Conservation (phyloP, 2,113 vertebrate genomes). For the Sus scrofa region DNA sequence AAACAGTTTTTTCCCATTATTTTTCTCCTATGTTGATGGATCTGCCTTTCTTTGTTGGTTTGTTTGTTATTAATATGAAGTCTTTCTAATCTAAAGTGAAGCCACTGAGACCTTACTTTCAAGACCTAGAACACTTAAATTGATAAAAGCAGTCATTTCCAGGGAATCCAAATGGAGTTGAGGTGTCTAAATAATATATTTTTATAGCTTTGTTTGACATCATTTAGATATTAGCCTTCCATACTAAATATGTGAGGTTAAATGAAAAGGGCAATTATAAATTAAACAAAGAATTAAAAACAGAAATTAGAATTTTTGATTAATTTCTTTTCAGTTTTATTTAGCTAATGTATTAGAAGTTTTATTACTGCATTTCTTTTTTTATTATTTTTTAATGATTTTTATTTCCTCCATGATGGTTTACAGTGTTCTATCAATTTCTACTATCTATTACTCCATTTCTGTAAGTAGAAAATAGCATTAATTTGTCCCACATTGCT, state of each 20-base stretch:
- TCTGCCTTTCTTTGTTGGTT: not conserved
- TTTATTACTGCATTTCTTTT: slow-evolving; percentile 17
- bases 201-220: slow-evolving; percentile 43
- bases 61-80: not conserved
- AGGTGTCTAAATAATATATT: not conserved
- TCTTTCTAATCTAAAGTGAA: slow-evolving; percentile 41
- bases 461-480: not conserved
- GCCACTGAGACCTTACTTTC: slow-evolving; percentile 38
- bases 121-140: slow-evolving; percentile 38
- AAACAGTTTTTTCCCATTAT: not conserved
- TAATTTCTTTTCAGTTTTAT: slow-evolving; percentile 45
- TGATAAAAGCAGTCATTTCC: slow-evolving; percentile 21
- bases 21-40: not conserved
- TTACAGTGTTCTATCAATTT: no score
- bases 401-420: no score
- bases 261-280: not conserved
- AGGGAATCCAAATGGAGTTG: slow-evolving; percentile 26
- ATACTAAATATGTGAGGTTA: slow-evolving; percentile 16
- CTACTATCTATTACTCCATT: not conserved
- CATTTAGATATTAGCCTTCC: not conserved
- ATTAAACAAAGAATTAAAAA: slow-evolving; percentile 42
- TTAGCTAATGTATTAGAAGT: slow-evolving; percentile 36
- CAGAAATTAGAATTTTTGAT: slow-evolving; percentile 24
- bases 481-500: not conserved
- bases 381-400: no score